phyloP scores from a whole-genome alignment of 2,113 vertebrate species.

The Turdus rufiventris region DNA sequence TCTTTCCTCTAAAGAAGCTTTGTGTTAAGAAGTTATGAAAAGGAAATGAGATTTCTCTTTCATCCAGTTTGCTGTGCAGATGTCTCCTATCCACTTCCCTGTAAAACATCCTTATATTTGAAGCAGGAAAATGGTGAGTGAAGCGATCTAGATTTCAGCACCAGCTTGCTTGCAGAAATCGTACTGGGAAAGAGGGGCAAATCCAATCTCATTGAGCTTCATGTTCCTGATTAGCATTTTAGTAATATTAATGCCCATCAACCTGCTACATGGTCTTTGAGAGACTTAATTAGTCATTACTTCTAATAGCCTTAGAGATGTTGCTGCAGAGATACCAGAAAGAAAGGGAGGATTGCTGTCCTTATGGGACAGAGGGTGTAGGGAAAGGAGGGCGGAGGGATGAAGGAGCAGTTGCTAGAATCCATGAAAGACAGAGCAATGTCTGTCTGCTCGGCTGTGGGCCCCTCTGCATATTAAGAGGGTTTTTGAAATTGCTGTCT shows the following conservation, averaged over 20 bases:
- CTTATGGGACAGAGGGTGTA: too few species aligned
- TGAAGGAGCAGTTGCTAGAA: not conserved
- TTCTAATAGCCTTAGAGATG: not conserved
- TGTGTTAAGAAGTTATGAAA: not conserved
- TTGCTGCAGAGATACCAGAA: not conserved
- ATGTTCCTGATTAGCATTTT: not conserved
- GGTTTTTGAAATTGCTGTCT: not conserved
- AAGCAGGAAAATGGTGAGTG: not conserved
- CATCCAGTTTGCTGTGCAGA: not conserved
- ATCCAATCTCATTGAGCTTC: not conserved
- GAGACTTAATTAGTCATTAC: not conserved
- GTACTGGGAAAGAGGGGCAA: not conserved
- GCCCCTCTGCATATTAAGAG: not conserved
- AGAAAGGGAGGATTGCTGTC: not conserved
- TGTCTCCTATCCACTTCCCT: not conserved
- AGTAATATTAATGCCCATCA: not conserved
- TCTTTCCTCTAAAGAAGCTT: not conserved
- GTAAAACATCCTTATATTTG: not conserved
- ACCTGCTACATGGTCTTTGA: not conserved
- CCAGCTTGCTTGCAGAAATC: not conserved
- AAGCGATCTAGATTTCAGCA: not conserved
- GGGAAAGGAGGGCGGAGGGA: not conserved
- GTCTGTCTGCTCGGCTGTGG: fast-evolving
- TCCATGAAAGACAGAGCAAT: not conserved
- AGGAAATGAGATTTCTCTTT: not conserved